Base-by-base conservation (phyloP, 2,888 invertebrate genomes). In the Corythucha ciliata region DNA sequence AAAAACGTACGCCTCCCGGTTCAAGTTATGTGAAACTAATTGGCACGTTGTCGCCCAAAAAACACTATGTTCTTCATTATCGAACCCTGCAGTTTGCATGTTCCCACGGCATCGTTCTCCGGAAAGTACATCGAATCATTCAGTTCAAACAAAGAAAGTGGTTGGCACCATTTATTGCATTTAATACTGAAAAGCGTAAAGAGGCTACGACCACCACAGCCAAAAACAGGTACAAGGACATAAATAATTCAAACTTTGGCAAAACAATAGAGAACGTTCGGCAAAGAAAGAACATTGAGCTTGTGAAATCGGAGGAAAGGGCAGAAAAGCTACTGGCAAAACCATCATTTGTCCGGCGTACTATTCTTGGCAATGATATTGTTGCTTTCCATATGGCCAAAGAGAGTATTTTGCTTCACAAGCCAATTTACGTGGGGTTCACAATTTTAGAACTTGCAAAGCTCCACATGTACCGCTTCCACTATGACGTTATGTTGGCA, bases 171-270 rank as follows among this genome's bases (percentile, higher is more conserved):
- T 63, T 62, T 54, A 58, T 65, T 36, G 54, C 57, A 45, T 39
- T 59, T 45, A 62, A 58, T 45, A 56, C 52, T n/a, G 22, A 36
- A 33, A 12, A 27, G 33, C 39, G 48, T 14, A 55, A 52, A 56
- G 18, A 61, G 58, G 60, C 67, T 3, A 58, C 12, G 21, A 63
- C 62, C 26, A 61, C 64, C 14, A 68, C 67, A 58, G 63, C 68
- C 56, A 68, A 67, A 62, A 63, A 67, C 56, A 64, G 66, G 51
- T 68, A 59, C 51, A 68, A 70, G 57, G 55, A 67, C 12, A 64
- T 67, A 62, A 68, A 66, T 39, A 69, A 69, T 55, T 57, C 65
- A 1, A 57, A 67, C 1, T 68, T 65, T 57, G 67, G 68, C 1
- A 68, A 69, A 54, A 65, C 63, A 0, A 64, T 67, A 60, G 64